Evolutionary conservation across 2,113 vertebrate species (phyloP), one percentile per base, ranked within the genome.

Genomic region (Melospiza georgiana): DNA sequence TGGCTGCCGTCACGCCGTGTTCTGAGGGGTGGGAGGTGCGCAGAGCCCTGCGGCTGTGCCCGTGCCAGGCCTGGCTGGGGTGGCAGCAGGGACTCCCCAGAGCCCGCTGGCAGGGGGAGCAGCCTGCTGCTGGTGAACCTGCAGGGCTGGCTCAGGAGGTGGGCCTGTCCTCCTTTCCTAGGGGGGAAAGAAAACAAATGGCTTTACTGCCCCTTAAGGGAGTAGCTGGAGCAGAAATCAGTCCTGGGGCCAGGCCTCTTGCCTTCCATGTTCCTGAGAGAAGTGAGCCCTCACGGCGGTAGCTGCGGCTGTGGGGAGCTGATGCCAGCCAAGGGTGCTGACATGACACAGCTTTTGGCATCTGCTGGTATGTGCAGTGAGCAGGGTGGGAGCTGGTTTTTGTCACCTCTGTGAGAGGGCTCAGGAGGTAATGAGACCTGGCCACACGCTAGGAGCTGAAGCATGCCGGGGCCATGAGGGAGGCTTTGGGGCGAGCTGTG

Each of bases 91-190:
- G 35, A 23, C 39, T 3, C 3, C 22, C 17, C 0, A 0, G 49
- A 86, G 33, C 20, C 25, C 0, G 0, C 5, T 3, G 4, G 1
- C 4, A 67, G 6, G 0, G 0, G 15, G 21, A 57, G 14, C 41
- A 28, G 37, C 15, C 28, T 3, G 5, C 3, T 12, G 43, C 37
- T 79, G 8, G 2, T 8, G 39, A 51, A 24, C 24, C 51, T 31
- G 23, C 52, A 19, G 79, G 59, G 13, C 28, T 52, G 46, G 12
- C 49, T 48, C 37, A 12, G 65, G 30, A 39, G 6, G 9, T 0
- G 0, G 30, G 25, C 21, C 24, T 35, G 16, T 5, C 44, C 55
- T 75, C 59, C 24, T 19, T 72, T 8, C 28, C 10, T 2, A 1
- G 1, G 5, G 22, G 22, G 25, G 5, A 80, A 52, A 79, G 22